Evolutionary conservation across 2,797 vertebrate species (phyloP).

Genomic region (Chelonia mydas): DNA sequence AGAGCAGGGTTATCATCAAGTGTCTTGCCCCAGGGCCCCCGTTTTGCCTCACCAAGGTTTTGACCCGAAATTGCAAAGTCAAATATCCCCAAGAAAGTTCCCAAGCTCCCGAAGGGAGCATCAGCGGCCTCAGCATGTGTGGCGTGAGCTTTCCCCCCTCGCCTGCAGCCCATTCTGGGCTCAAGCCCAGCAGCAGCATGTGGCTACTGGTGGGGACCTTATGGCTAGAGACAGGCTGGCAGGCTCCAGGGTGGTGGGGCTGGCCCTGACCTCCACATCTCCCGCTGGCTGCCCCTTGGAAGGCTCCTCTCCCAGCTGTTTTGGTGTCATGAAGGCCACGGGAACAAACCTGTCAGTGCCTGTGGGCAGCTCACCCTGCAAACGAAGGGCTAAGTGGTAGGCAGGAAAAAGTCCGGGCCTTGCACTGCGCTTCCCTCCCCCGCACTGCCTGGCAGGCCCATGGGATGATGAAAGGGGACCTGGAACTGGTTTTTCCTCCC

Average conservation of each 20-base stretch:
- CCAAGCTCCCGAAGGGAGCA: no score
- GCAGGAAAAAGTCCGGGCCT: background rate
- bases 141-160: no score
- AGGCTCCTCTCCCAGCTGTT: no score
- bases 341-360: background rate
- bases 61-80: no score
- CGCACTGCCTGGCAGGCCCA: background rate
- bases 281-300: background rate
- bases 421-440: conserved; percentile 36
- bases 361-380: background rate
- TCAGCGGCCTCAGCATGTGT: no score
- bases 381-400: background rate
- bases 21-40: no score
- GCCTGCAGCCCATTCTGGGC: no score
- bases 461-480: conserved; percentile 53
- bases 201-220: background rate
- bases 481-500: conserved; percentile 66
- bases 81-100: no score
- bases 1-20: no score
- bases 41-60: no score
- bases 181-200: no score
- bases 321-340: rapidly evolving
- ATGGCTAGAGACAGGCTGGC: background rate
- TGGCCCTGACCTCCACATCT: background rate
- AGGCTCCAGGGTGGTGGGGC: background rate